These are phyloP conservation scores for Orthosia gothica DNA, from an alignment of 2,888 invertebrate species.

Conservation along the genomic window DNA sequence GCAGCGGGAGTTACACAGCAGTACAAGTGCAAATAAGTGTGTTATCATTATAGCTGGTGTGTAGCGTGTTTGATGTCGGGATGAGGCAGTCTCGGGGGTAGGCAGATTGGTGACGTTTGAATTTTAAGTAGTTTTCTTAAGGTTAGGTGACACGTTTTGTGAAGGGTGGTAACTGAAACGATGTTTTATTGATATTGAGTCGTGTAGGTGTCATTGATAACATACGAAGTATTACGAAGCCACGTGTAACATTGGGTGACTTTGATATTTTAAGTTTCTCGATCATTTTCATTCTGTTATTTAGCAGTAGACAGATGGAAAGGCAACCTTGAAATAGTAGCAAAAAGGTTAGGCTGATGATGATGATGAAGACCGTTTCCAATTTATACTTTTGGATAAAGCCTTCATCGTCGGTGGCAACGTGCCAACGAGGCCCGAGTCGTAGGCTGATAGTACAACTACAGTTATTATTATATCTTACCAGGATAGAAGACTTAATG, in stretches of 20 bases:
- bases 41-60: conserved; percentile 69
- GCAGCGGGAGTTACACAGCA: conserved; percentile 74
- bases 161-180: neutral
- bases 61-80: conserved; percentile 68
- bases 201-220: neutral
- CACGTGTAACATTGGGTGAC: neutral
- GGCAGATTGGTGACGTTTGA: conserved; percentile 41
- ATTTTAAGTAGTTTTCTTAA: conserved; percentile 53
- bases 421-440: too few relatives aligned
- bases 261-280: neutral
- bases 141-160: conserved; percentile 26
- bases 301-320: too few relatives aligned
- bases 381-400: too few relatives aligned
- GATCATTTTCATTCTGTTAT: neutral
- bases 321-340: too few relatives aligned
- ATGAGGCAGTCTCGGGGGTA: conserved; percentile 52
- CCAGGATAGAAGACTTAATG: conserved; percentile 1
- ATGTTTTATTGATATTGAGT: conserved; percentile 32
- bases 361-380: neutral
- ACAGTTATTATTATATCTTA: neutral
- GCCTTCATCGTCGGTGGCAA: too few relatives aligned
- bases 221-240: too few relatives aligned
- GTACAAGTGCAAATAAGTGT: conserved; percentile 76
- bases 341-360: too few relatives aligned
- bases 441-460: too few relatives aligned